Base-by-base conservation (phyloP, 2,888 invertebrate species). In the Apantesis nais region DNA sequence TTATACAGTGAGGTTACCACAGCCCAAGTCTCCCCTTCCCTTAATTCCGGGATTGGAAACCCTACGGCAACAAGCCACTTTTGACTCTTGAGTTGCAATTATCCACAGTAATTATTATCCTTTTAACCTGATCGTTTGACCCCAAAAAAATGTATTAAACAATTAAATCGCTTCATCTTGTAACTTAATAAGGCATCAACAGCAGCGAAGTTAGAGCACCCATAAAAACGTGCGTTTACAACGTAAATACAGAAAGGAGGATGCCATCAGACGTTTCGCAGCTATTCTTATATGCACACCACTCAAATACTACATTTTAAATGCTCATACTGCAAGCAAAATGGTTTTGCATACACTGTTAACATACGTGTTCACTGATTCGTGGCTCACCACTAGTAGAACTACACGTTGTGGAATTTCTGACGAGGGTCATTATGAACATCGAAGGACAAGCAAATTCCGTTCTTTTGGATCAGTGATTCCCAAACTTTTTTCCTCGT, bases 161-260 rank as follows among this genome's bases (percentile, higher is more conserved):
- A 64, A 55, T 63, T 29, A 74, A 75, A 58, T 77, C 87, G 88
- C 89, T 82, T 16, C 65, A 72, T 67, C 82, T 68, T 73, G 39
- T 83, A 31, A 73, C 73, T 67, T 14, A 60, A 48, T 22, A 39
- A 71, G 31, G 0, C 72, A 78, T 55, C 66, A 74, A 83, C 88
- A 83, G 90, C 88, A 89, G 89, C 88, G 83, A 81, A 80, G 86
- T 87, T 82, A 85, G 85, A 83, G 85, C 83, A 88, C 86, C 87
- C 93, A 89, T 93, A 93, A 93, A 92, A 92, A 90, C 86, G 76
- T 86, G 82, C 91, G 90, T 92, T 92, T 92, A 92, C 93, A 92
- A 91, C 89, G 92, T 91, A 93, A 93, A 93, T 92, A 93, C 90
- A 90, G 90, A 91, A 92, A 90, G 86, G 89, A 86, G 85, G 82